Evolutionary conservation across 2,888 invertebrate genomes (phyloP), one percentile per base, ranked within the genome.

Genomic region (Chrysomela aeneicollis): DNA sequence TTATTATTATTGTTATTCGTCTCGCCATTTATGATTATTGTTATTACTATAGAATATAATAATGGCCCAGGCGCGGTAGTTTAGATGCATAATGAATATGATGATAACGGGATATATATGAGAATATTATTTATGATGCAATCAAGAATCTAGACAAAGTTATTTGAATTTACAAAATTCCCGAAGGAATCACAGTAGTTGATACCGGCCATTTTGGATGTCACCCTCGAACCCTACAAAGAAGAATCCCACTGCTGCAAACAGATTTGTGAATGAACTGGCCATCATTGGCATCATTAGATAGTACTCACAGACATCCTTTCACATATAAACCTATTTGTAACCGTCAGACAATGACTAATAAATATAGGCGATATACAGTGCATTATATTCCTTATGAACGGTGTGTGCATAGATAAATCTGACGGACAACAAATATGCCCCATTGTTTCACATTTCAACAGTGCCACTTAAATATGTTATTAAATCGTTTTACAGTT

Each of bases 401-500:
- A 79, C 74, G 73, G 74, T 72, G 73, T 76, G 26, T 26, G 26
- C 4, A 26, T 26, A 77, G 77, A 77, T 78, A 42, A 42, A 78
- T 78, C 79, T 78, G 80, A 79, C 73, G 73, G 75, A 77, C 76
- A 81, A 78, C 78, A 80, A 79, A 78, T 78, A 78, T 74, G 74
- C 70, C 73, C 79, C 75, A 82, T 82, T 82, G 82, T 82, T 81
- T 78, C 74, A 77, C 76, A 80, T 80, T 81, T 80, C 80, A 79
- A 75, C 80, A 78, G 75, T 76, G 73, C 78, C 78, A 79, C 80
- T 81, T 80, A 80, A 80, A 82, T 81, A 80, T 81, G 81, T 82
- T 82, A 82, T 82, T 82, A 82, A 82, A 81, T 81, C 81, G 82
- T 78, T 82, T 82, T 82, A 82, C 80, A 76, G 78, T 78, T 82